Evolutionary conservation across 2,888 invertebrate genomes (phyloP), one percentile per base, ranked within the genome.

Genomic region (Ametastegia equiseti): DNA sequence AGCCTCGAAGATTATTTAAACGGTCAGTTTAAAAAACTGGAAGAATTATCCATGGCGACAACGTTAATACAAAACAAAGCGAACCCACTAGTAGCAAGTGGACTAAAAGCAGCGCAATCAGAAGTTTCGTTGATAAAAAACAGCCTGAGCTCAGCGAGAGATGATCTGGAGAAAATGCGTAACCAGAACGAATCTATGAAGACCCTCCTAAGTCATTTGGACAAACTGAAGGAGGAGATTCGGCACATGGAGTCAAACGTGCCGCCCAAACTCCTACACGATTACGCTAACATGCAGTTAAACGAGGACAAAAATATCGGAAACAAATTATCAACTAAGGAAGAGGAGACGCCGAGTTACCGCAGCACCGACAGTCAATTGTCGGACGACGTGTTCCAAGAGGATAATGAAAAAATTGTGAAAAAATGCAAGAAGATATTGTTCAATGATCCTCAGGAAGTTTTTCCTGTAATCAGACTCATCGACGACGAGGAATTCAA

Each of bases 381-480:
- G n/a, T 75, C 36, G 2, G 54, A 54, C 54, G 54, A 75, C 11
- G 36, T 75, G 11, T 75, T 75, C 13, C 54, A 33, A 1, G 77
- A 83, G 50, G 81, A 73, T 11, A 47, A 54, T 19, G 47, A 80
- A 13, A 54, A 80, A 15, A n/a, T 67, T 6, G 83, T 88, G 1
- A 84, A 83, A 42, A 84, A 87, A 77, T 91, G 90, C 81, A 89
- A 89, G 81, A 90, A 90, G 79, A 84, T 81, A 15, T 82, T 91
- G 30, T 91, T 90, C 47, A 87, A 84, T 13, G 88, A 89, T 39
- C 33, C 73, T 5, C 33, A 69, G 2, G 86, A 88, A 30, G 83
- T 85, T n/a, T 83, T 78, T 23, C 86, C 84, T 15, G 30, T 19
- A 0, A 80, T 91, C 23, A 39, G 81, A 39, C 50, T 80, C 6